Base-by-base conservation (phyloP, 1,140 invertebrate species). In the Anastrepha ludens region DNA sequence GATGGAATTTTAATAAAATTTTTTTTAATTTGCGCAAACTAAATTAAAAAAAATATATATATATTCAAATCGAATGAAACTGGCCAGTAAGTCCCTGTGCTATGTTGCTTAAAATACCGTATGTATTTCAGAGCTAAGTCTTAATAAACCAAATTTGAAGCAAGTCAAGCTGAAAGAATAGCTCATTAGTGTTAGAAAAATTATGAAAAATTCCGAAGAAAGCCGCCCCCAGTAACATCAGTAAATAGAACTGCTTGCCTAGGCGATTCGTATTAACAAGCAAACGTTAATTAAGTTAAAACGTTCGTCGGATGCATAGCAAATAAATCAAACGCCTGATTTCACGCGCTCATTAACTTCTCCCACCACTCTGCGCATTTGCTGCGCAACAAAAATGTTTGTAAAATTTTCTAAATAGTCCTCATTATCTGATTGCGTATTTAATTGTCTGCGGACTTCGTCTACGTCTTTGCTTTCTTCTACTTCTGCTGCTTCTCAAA, bases 401-500 rank as follows among this genome's bases (percentile, higher is more conserved):
- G 15, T 44, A 13, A 74, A 17, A 47, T 74, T 74, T 47, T 74
- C 13, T 47, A 74, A 55, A 74, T 74, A 74, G 67, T 47, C 67
- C 44, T 47, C 39, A 74, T 74, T 74, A 74, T 74, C 67, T 74
- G 67, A 74, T 74, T 74, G 67, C 5, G 67, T 47, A 74, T 74
- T 74, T 74, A 47, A 47, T 17, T 74, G 67, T 74, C 67, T 74
- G 41, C 67, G 13, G 39, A 39, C 20, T 67, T 67, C 13, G 29
- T 64, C 20, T 39, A 67, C 20, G 64, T 39, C 64, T 55, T 55
- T 2, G 50, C 29, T 29, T 29, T 29, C 29, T 29, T 29, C 29
- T 29, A 29, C 29, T 29, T 29, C 29, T 29, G 62, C 20, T 64
- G 62, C 62, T 20, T 20, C 11, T 67, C 29, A 29, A 67, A 67